Base-by-base conservation (phyloP, 2,888 invertebrate species). In the Plebejus melissa region DNA sequence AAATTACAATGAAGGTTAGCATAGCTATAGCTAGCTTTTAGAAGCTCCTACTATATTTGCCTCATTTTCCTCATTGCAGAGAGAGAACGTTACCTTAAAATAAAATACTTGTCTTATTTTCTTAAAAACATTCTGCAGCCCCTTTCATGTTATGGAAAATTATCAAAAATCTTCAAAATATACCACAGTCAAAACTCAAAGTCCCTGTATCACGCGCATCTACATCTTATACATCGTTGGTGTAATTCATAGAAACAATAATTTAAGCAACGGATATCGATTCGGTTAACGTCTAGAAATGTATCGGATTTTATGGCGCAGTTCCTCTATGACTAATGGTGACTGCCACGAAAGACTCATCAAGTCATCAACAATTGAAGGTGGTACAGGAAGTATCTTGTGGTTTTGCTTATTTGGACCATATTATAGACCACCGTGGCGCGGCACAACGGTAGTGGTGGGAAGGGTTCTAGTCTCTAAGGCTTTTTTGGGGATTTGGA, bases 231-330 rank as follows among this genome's bases (percentile, higher is more conserved):
- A 70, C 70, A 72, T 72, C 72, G 54, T 28, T 72, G 72, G 4
- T 13, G 36, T 32, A 50, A 72, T 72, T 72, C 72, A 50, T 54
- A 54, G 72, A 72, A 72, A 72, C 72, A 72, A 72, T 72, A 71
- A 71, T 28, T 72, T 54, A 28, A 72, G 50, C 32, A 54, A 72
- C 72, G 72, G 72, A 54, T 72, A 72, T 72, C 72, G 54, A 71
- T 71, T 71, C 46, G 71, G 72, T 50, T 50, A 54, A 22, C 72
- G 46, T 72, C 72, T 72, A 72, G 72, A 72, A 72, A 72, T 72
- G 72, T 72, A 54, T 72, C 54, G 72, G 32, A 28, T 50, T 72
- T 72, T 72, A 72, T 54, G 72, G 50, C 32, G 50, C 32, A 32
- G 72, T 72, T 72, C 72, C 72, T 72, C 72, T 54, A 54, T 72